These are phyloP conservation scores for Ophraella communa DNA, from an alignment of 2,888 invertebrate species.

Conservation along the genomic window DNA sequence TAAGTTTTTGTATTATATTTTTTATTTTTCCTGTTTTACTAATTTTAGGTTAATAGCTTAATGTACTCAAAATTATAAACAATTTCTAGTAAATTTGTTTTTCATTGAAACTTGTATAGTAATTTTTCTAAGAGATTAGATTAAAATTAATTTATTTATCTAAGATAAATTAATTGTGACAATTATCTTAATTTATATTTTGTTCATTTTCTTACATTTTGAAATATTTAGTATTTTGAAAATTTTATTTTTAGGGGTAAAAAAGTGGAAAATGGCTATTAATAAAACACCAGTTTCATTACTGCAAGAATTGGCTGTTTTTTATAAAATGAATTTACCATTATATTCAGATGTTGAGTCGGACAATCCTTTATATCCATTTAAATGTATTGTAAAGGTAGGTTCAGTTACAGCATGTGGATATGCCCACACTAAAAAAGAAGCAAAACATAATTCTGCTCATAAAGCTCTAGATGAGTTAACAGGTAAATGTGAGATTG, in stretches of 20 bases:
- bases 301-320: slow-evolving; percentile 36
- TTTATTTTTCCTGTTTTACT: too few species aligned
- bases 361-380: slow-evolving; percentile 17
- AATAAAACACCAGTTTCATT: slow-evolving; percentile 40
- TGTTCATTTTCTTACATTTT: too few species aligned
- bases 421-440: slow-evolving; percentile 37
- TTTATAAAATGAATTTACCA: slow-evolving; percentile 19
- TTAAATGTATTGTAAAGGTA: slow-evolving; percentile 30
- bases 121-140: too few species aligned
- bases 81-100: too few species aligned
- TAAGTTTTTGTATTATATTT: too few species aligned
- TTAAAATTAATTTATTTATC: too few species aligned
- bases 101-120: too few species aligned
- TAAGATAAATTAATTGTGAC: too few species aligned
- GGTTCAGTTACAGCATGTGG: slow-evolving; percentile 24
- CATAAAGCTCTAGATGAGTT: slow-evolving; percentile 26
- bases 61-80: too few species aligned
- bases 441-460: slow-evolving; percentile 39
- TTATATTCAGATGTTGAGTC: slow-evolving; percentile 24
- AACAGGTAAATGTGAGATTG: not conserved
- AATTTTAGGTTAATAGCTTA: too few species aligned
- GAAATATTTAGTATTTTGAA: too few species aligned
- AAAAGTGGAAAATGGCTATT: not conserved
- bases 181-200: too few species aligned
- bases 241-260: not conserved